These are phyloP conservation scores for Thymelicus acteon DNA, from an alignment of 2,888 invertebrate genomes.

Conservation along the genomic window DNA sequence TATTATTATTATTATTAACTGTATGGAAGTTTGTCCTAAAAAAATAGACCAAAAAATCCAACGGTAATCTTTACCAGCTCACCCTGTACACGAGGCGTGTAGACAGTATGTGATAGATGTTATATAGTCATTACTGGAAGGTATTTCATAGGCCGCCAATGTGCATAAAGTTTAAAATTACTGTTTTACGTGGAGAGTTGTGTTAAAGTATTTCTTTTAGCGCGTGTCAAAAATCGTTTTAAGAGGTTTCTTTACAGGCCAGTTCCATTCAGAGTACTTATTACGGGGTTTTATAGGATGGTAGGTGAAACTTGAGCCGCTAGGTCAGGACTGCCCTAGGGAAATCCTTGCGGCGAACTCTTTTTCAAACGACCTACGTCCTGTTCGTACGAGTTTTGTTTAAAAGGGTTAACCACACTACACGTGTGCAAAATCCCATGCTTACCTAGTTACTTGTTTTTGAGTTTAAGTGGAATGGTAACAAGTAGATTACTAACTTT, in stretches of 20 bases:
- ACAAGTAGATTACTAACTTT: too few species aligned
- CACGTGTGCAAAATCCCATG: slow-evolving; percentile 10
- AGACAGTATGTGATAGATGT: too few species aligned
- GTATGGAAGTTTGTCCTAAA: too few species aligned
- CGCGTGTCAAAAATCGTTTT: slow-evolving; percentile 22
- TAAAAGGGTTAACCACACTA: slow-evolving; percentile 15
- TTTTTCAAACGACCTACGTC: slow-evolving; percentile 23
- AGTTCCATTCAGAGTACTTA: slow-evolving; percentile 24
- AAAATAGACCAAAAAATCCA: too few species aligned
- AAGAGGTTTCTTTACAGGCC: slow-evolving; percentile 9
- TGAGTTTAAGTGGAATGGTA: neutral
- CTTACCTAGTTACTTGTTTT: slow-evolving; percentile 1
- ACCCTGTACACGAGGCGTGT: too few species aligned
- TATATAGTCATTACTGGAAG: too few species aligned
- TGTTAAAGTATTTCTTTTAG: neutral
- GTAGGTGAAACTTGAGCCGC: slow-evolving; percentile 6
- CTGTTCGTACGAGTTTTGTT: slow-evolving; percentile 13
- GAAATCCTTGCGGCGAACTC: slow-evolving; percentile 30
- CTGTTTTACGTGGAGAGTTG: neutral
- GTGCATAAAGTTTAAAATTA: too few species aligned
- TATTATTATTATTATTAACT: too few species aligned
- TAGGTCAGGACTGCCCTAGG: slow-evolving; percentile 31
- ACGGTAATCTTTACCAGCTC: too few species aligned
- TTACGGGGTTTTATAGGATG: slow-evolving; percentile 13
- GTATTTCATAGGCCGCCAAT: too few species aligned